Evolutionary conservation across 2,113 vertebrate species (phyloP), one percentile per base, ranked within the genome.

Genomic region (Choloepus hoffmanni): DNA sequence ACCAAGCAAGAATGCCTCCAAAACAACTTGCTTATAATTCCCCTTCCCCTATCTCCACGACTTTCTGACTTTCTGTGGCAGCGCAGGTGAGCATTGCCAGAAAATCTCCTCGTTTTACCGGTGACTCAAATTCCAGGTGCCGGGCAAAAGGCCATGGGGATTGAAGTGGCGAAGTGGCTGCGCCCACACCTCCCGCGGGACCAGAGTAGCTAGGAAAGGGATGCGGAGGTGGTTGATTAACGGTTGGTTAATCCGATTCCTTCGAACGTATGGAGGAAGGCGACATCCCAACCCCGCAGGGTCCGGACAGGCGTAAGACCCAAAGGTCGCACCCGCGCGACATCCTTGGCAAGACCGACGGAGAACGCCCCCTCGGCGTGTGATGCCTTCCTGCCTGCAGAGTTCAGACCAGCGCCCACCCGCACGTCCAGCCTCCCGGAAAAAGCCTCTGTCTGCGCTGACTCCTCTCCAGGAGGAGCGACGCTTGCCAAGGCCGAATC

Each of bases 381-480:
- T 0, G n/a, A 23, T 8, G 0, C 21, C 8, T 5, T 5, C 16
- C 21, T 28, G 7, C n/a, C 3, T 19, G 0, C 40, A 50, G 63
- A 3, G 58, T 74, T 60, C 72, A 48, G 21, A 33, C 13, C 28
- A 0, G 18, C 50, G 50, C 50, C 50, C 58, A 28, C 43, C 7
- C 1, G 14, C 67, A 53, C 0, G 14, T n/a, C 2, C 2, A 1
- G 15, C 4, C 36, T 33, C 7, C 2, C 15, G 7, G n/a, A 10
- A 5, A 2, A 73, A 68, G 36, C 28, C 1, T 0, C 14, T 9
- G 19, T 10, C 18, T 2, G 36, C 0, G 15, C 9, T 0, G 48
- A 88, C 45, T 14, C 4, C 30, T 10, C 83, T 60, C 55, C 11
- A 33, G 12, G 16, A 55, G 13, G 19, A 82, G 15, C 1, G 9